Evolutionary conservation across 2,113 vertebrate species (phyloP).

Genomic region (Synchiropus splendidus): DNA sequence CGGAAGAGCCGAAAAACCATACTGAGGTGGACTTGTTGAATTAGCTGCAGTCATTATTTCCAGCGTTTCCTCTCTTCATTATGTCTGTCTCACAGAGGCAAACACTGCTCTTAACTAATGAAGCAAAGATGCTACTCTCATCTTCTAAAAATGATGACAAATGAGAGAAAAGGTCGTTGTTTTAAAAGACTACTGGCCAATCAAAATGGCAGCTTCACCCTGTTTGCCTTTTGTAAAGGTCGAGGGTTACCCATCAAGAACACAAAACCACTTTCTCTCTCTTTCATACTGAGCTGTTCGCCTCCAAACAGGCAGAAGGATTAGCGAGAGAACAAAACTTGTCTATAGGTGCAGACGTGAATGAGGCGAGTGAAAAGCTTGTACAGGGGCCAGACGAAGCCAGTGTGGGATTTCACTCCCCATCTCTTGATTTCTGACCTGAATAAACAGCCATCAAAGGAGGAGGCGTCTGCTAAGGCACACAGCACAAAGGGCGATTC

Average conservation of each 20-base stretch:
- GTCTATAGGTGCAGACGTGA: conserved; percentile 46
- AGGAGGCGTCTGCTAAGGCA: conserved; percentile 23
- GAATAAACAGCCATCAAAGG: conserved; percentile 52
- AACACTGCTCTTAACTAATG: conserved; percentile 28
- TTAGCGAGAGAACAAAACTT: conserved; percentile 54
- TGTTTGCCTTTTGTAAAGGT: conserved; percentile 58
- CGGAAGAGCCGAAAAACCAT: conserved; percentile 10
- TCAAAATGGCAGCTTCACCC: conserved; percentile 55
- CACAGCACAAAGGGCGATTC: too few species aligned
- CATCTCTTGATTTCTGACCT: conserved; percentile 30
- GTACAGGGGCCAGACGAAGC: conserved; percentile 47
- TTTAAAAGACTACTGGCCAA: conserved; percentile 40
- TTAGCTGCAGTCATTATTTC: conserved; percentile 38
- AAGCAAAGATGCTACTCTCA: conserved; percentile 24
- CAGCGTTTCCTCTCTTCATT: conserved; percentile 21
- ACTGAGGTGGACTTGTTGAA: too few species aligned
- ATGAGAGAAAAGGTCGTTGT: conserved; percentile 50
- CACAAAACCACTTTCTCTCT: conserved; percentile 58
- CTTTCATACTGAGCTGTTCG: conserved; percentile 55
- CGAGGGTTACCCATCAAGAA: conserved; percentile 59
- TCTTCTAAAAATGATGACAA: conserved; percentile 43
- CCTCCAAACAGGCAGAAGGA: conserved; percentile 61
- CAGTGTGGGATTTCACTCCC: conserved; percentile 53
- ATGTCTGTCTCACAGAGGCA: conserved; percentile 30
- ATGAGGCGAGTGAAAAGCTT: conserved; percentile 54